These are phyloP conservation scores for Nomada fabriciana DNA, from an alignment of 2,888 invertebrate species.

Conservation along the genomic window DNA sequence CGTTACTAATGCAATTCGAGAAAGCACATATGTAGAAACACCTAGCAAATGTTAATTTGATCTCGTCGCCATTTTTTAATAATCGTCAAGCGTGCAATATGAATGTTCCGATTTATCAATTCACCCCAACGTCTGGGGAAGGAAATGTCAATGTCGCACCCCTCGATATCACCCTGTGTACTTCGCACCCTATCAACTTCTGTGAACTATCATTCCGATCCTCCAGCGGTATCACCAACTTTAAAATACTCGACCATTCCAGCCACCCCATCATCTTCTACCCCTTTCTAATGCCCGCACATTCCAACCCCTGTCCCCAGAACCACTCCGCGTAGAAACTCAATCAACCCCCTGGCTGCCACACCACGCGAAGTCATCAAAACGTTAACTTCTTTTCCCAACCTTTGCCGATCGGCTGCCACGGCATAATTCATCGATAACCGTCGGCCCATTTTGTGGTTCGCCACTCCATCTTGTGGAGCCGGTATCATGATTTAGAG, in stretches of 20 bases:
- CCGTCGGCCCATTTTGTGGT: neutral
- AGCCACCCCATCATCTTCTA: neutral
- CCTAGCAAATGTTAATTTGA: no score
- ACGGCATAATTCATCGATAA: conserved; percentile 18
- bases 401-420: neutral
- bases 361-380: conserved; percentile 8
- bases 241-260: conserved; percentile 10
- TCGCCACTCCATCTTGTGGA: conserved; percentile 3
- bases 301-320: conserved; percentile 1
- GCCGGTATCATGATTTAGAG: conserved; percentile 4
- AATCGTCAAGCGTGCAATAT: no score
- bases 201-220: conserved; percentile 1
- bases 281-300: neutral
- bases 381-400: neutral
- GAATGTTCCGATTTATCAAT: no score
- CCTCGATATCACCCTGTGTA: neutral
- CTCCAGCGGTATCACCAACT: neutral
- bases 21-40: no score
- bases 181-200: neutral
- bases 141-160: no score
- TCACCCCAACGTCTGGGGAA: no score
- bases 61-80: no score
- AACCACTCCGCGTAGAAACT: conserved; percentile 6
- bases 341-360: conserved; percentile 8
- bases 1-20: no score